Evolutionary conservation across 2,888 invertebrate genomes (phyloP).

Genomic region (Drosophila mulleri): DNA sequence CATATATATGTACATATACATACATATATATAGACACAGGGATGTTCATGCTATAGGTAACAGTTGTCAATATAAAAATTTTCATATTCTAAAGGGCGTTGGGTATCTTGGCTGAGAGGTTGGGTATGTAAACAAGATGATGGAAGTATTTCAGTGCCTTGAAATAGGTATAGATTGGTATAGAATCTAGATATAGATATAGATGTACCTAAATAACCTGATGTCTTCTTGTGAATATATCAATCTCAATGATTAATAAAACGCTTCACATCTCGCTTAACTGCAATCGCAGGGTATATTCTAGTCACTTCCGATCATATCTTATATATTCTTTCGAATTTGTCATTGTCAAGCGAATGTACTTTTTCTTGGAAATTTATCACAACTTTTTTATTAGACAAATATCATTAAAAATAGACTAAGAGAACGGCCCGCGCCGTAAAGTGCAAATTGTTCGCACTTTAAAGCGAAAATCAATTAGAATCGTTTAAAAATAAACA

Average conservation of each 20-base stretch:
- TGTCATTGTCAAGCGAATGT: conserved; percentile 8
- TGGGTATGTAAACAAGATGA: background rate
- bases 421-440: background rate
- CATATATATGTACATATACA: conserved; percentile 9
- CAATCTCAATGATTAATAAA: background rate
- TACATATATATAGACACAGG: conserved; percentile 19
- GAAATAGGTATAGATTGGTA: no score
- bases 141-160: no score
- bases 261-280: background rate
- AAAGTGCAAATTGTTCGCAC: background rate
- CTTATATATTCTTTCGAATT: background rate
- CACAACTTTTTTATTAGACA: conserved; percentile 3
- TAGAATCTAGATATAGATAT: no score
- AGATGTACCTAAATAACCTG: no score
- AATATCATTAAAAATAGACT: conserved; percentile 11
- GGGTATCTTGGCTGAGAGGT: background rate
- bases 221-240: no score
- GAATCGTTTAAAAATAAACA: background rate
- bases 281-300: background rate
- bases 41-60: conserved; percentile 22
- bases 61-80: background rate
- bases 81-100: background rate
- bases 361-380: conserved; percentile 9
- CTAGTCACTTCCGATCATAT: background rate
- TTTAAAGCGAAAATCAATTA: conserved; percentile 1